Evolutionary conservation across 2,888 invertebrate species (phyloP).

Genomic region (Protula sp.): DNA sequence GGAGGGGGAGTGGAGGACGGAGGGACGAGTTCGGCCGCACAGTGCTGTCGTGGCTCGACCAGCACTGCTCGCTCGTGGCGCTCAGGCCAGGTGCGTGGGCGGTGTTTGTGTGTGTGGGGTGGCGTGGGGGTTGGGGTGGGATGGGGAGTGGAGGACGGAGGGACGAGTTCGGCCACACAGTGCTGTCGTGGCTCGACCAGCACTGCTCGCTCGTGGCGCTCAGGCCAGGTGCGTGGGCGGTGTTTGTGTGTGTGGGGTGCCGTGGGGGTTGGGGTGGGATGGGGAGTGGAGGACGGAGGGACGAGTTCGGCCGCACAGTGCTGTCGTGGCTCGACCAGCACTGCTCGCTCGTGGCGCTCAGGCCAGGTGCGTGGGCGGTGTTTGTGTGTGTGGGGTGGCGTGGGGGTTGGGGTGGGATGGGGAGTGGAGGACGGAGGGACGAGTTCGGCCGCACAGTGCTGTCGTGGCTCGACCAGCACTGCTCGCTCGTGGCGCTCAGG

Average conservation of each 20-base stretch:
- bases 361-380: slow-evolving; percentile 72
- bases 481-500: slow-evolving; percentile 86
- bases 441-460: slow-evolving; percentile 87
- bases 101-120: too few relatives aligned
- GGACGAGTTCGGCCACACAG: slow-evolving; percentile 85
- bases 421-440: slow-evolving; percentile 77
- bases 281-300: too few relatives aligned
- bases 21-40: slow-evolving; percentile 86
- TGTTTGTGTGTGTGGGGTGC: too few relatives aligned
- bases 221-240: slow-evolving; percentile 72
- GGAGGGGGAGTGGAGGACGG: too few relatives aligned
- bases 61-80: slow-evolving; percentile 89
- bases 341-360: slow-evolving; percentile 86
- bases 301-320: slow-evolving; percentile 86
- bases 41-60: slow-evolving; percentile 90
- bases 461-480: slow-evolving; percentile 94
- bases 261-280: too few relatives aligned
- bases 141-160: too few relatives aligned
- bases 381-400: too few relatives aligned
- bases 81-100: slow-evolving; percentile 81
- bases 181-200: slow-evolving; percentile 93
- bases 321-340: slow-evolving; percentile 93
- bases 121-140: too few relatives aligned
- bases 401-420: too few relatives aligned
- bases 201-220: slow-evolving; percentile 91